Evolutionary conservation across 2,888 invertebrate species (phyloP), one percentile per base, ranked within the genome.

Genomic region (Drosophila kokeensis): DNA sequence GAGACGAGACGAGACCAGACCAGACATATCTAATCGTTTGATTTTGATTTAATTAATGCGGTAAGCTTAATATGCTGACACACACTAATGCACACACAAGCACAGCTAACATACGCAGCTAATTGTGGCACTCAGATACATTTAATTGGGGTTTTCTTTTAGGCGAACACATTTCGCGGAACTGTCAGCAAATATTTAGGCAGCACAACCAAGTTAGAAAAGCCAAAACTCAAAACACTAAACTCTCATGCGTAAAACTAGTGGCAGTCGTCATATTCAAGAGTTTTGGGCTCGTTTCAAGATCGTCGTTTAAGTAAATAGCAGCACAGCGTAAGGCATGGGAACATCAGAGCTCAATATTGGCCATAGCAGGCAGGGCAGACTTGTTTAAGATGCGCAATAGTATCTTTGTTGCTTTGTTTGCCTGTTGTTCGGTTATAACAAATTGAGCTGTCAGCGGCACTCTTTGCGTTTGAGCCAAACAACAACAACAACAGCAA

Each of bases 371-470:
- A 24, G 18, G 42, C 54, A 4, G 18, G 40, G 29, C n/a, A n/a
- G n/a, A n/a, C n/a, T 40, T 53, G 30, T 40, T 53, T 34, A 71
- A 74, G 74, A 69, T 68, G 74, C 61, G 79, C 74, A 81, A 63
- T 72, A 69, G 64, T 69, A 52, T 36, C 36, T 27, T 8, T 34
- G 36, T 13, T 7, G 10, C 0, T 21, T 30, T 57, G 29, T 54
- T 50, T 61, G 54, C 61, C 52, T 67, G 40, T 55, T 67, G 40
- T 67, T 75, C 61, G 58, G 60, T 45, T 49, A 74, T 83, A 86
- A 87, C 87, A 90, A 90, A 89, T 87, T 89, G 89, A 79, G 87
- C 82, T 87, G 90, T 89, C 87, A 76, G 82, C 74, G 74, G 74
- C 65, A 36, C 61, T 75, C 79, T 73, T 75, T 58, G 38, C 50